A percentile compares a stretch with the other conserved stretches of the same genome.
These are phyloP conservation scores for Drosophila biarmipes DNA, from an alignment of 1,140 invertebrate species.

Conservation along the genomic window DNA sequence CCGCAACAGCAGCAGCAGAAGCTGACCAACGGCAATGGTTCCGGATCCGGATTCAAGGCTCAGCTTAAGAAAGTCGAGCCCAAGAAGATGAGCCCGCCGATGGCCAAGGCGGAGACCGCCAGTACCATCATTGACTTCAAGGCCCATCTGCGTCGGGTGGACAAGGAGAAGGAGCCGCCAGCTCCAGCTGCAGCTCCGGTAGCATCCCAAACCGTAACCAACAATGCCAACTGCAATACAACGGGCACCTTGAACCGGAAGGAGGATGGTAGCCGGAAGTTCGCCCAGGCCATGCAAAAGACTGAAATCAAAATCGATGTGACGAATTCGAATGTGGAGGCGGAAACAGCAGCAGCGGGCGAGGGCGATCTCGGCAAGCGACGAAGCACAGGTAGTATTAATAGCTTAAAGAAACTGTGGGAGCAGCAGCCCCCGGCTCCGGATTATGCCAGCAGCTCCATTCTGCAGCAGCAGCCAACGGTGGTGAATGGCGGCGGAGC, in stretches of 20 bases:
- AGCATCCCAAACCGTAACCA: constrained; percentile 8
- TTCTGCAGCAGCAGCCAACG: constrained; percentile 61
- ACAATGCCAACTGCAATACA: constrained; percentile 52
- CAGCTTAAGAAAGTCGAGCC: constrained; percentile 89
- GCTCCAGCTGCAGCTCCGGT: constrained; percentile 7
- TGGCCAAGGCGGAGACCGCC: constrained; percentile 85
- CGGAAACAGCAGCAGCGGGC: constrained; percentile 39
- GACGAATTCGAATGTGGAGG: constrained; percentile 57
- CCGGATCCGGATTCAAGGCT: constrained; percentile 85
- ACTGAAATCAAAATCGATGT: constrained; percentile 85
- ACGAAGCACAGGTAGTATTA: constrained; percentile 96
- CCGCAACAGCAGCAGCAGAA: constrained; percentile 34
- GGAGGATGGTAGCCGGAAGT: constrained; percentile 67
- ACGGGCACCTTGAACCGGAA: constrained; percentile 75
- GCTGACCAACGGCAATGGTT: constrained; percentile 53
- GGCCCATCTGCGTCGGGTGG: constrained; percentile 92
- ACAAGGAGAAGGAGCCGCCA: constrained; percentile 78
- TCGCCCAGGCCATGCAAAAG: constrained; percentile 74
- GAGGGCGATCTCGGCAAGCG: constrained; percentile 91
- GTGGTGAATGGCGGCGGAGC: constrained; percentile 26
- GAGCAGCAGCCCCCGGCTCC: constrained; percentile 87
- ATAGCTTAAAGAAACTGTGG: constrained; percentile 96
- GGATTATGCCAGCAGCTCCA: constrained; percentile 81
- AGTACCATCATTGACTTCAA: constrained; percentile 92
- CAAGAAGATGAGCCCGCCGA: constrained; percentile 85